Percentiles rank a stretch among this genome's conserved stretches.
These are phyloP conservation scores for Nettapus auritus DNA, from an alignment of 2,113 vertebrate genomes.

Conservation along the genomic window DNA sequence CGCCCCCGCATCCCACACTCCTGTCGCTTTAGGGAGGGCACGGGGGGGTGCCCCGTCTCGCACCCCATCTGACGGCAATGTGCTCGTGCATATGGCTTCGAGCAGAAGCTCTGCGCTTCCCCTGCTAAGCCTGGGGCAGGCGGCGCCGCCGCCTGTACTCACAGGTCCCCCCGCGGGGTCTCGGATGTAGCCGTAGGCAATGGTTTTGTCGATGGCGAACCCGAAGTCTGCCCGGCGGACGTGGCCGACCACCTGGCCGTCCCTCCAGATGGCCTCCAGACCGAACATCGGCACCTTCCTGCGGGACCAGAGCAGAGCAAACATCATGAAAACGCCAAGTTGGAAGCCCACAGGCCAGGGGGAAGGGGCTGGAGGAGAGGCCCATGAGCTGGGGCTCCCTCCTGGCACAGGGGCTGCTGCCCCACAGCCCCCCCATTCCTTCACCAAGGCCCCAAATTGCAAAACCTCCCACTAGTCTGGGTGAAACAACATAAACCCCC, in stretches of 20 bases:
- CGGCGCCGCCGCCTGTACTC: conserved; percentile 11
- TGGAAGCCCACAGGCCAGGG: accelerated
- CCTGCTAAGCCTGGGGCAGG: too few relatives aligned
- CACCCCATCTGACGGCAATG: accelerated
- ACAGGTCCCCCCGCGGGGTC: conserved; percentile 87
- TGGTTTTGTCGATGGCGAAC: conserved; percentile 88
- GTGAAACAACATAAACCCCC: background rate
- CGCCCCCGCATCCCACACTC: background rate
- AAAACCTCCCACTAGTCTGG: background rate
- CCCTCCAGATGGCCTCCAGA: conserved; percentile 91
- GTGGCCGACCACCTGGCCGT: conserved; percentile 86
- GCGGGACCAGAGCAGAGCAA: background rate
- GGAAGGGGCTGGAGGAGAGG: background rate
- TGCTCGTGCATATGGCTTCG: accelerated
- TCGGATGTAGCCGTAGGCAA: conserved; percentile 91
- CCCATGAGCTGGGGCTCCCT: accelerated
- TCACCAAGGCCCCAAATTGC: background rate
- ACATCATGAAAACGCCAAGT: accelerated
- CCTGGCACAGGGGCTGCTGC: background rate
- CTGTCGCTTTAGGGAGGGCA: accelerated
- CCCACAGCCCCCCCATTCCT: too few relatives aligned
- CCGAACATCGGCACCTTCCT: conserved; percentile 95
- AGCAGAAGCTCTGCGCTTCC: accelerated
- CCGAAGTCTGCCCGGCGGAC: conserved; percentile 90
- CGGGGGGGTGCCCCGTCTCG: accelerated